phyloP scores from a whole-genome alignment of 2,113 vertebrate species.

The Aptenodytes forsteri region DNA sequence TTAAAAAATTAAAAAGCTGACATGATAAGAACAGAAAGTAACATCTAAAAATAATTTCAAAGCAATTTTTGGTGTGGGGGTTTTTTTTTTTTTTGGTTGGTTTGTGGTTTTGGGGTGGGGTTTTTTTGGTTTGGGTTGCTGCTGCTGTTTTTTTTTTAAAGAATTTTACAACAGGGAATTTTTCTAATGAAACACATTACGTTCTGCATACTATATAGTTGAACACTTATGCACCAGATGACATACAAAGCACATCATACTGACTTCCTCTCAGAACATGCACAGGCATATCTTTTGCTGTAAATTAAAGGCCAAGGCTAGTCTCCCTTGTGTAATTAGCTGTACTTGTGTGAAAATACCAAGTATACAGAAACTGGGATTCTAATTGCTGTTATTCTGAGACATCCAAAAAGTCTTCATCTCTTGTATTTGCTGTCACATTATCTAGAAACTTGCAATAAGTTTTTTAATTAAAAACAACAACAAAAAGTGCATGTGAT shows the following conservation, averaged over 20 bases:
- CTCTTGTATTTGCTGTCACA: background rate
- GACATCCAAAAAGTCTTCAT: background rate
- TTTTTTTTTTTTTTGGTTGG: background rate
- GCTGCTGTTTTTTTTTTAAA: background rate
- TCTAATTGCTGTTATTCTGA: constrained; percentile 18
- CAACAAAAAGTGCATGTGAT: background rate
- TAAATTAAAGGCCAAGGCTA: background rate
- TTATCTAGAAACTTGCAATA: background rate
- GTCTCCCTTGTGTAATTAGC: constrained; percentile 25
- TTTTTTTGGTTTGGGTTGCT: background rate
- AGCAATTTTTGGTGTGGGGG: fast-evolving
- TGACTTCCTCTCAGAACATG: background rate
- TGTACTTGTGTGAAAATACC: background rate
- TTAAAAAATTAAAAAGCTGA: background rate
- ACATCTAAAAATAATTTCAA: background rate
- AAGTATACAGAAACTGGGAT: background rate
- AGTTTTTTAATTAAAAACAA: background rate
- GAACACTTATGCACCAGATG: background rate
- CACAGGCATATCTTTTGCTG: background rate
- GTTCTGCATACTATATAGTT: background rate
- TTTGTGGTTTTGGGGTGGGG: background rate
- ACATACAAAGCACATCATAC: background rate
- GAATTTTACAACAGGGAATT: background rate
- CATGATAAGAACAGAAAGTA: background rate
- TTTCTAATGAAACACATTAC: background rate